These are phyloP conservation scores for Argynnis bischoffii DNA, from an alignment of 2,888 invertebrate species.

Conservation along the genomic window DNA sequence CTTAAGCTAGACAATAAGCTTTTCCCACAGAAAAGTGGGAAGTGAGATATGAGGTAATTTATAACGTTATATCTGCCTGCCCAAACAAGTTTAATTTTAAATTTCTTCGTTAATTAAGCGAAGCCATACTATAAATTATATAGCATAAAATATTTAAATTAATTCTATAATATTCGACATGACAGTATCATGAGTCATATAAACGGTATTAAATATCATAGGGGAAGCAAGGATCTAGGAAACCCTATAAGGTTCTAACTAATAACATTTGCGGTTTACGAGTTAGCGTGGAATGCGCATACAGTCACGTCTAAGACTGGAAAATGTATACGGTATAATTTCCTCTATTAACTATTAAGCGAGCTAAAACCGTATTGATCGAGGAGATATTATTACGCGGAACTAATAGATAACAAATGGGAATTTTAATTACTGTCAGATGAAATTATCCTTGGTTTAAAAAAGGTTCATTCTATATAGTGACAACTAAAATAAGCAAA, in stretches of 20 bases:
- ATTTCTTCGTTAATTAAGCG: too few relatives aligned
- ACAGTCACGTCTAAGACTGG: slow-evolving; percentile 38
- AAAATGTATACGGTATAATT: slow-evolving; percentile 4
- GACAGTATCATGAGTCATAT: slow-evolving; percentile 25
- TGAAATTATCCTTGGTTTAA: too few relatives aligned
- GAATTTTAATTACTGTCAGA: too few relatives aligned
- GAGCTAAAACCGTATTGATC: slow-evolving; percentile 4
- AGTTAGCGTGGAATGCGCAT: slow-evolving; percentile 27
- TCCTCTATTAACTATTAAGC: not conserved
- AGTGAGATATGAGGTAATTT: too few relatives aligned
- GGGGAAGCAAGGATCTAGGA: slow-evolving; percentile 44
- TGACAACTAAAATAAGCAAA: too few relatives aligned
- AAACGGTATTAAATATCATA: slow-evolving; percentile 24
- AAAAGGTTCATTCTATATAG: too few relatives aligned
- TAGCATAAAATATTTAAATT: slow-evolving; percentile 20
- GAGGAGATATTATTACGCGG: not conserved
- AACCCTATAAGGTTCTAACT: slow-evolving; percentile 36
- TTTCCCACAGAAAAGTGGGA: too few relatives aligned
- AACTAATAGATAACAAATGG: too few relatives aligned
- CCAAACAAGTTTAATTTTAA: too few relatives aligned
- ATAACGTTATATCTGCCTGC: too few relatives aligned
- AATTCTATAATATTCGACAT: slow-evolving; percentile 14
- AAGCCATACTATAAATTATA: not conserved
- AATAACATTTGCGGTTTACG: slow-evolving; percentile 33
- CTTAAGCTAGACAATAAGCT: too few relatives aligned